phyloP scores from a whole-genome alignment of 2,113 vertebrate genomes.

The Bambusicola thoracicus region DNA sequence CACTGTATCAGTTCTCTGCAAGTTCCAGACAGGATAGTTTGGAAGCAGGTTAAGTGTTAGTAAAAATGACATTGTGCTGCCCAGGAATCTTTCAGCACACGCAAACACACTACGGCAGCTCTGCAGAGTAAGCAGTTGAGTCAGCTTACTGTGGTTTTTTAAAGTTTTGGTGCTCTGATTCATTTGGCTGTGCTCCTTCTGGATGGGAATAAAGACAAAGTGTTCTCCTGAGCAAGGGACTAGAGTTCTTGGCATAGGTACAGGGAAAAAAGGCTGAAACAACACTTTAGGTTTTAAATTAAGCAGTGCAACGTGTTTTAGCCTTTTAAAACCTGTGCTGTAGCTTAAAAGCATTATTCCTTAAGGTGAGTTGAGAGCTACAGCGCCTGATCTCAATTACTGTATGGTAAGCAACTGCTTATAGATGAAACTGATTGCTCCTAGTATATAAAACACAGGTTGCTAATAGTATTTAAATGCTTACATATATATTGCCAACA shows the following conservation, averaged over 20 bases:
- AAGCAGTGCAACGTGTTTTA: background rate
- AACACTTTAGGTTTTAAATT: slow-evolving; percentile 20
- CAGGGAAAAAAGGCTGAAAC: slow-evolving; percentile 41
- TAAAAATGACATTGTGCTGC: background rate
- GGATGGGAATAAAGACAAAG: slow-evolving; percentile 27
- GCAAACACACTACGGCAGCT: background rate
- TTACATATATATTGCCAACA: background rate
- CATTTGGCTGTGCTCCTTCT: slow-evolving; percentile 45
- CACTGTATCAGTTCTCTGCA: background rate
- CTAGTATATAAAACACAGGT: background rate
- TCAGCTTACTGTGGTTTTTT: slow-evolving; percentile 27
- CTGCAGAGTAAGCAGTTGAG: slow-evolving; percentile 38
- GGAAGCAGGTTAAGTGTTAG: background rate
- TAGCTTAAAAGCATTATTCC: background rate
- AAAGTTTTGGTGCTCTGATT: slow-evolving; percentile 16
- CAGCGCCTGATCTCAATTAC: background rate
- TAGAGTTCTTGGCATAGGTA: background rate
- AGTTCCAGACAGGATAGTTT: background rate
- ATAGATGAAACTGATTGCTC: background rate
- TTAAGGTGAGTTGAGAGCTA: background rate
- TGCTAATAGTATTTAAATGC: background rate
- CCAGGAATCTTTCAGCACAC: background rate
- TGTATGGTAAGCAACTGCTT: background rate
- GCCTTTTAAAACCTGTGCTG: slow-evolving; percentile 10
- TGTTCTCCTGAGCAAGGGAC: slow-evolving; percentile 28